Percentiles rank a stretch among this genome's conserved stretches.
Evolutionary conservation across 2,888 invertebrate species (phyloP).

Genomic region (Athrips mouffetella): DNA sequence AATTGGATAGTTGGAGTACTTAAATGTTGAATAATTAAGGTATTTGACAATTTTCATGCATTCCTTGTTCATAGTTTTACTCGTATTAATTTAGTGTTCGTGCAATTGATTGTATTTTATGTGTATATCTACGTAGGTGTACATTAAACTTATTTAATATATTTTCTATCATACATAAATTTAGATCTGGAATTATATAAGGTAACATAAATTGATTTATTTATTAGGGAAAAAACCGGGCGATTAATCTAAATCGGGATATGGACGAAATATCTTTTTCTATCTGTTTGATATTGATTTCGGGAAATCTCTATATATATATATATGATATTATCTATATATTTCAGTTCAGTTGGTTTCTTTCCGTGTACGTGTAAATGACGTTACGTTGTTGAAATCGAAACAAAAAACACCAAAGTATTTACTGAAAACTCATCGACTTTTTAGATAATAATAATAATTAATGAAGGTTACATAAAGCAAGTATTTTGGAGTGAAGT

Average conservation of each 20-base stretch:
- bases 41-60: slow-evolving; percentile 53
- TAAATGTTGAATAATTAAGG: slow-evolving; percentile 47
- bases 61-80: slow-evolving; percentile 60
- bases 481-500: slow-evolving; percentile 68
- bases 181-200: slow-evolving; percentile 10
- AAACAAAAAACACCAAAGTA: slow-evolving; percentile 76
- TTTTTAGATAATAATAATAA: slow-evolving; percentile 75
- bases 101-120: slow-evolving; percentile 71
- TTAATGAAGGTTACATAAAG: slow-evolving; percentile 52
- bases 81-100: slow-evolving; percentile 68
- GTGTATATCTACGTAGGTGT: slow-evolving; percentile 57
- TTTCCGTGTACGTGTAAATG: slow-evolving; percentile 23
- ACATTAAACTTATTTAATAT: slow-evolving; percentile 57
- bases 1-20: slow-evolving; percentile 47
- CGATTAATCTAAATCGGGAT: slow-evolving; percentile 42
- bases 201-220: slow-evolving; percentile 62
- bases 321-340: too few relatives aligned
- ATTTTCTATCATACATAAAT: slow-evolving; percentile 23
- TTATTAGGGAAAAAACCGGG: slow-evolving; percentile 69
- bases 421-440: slow-evolving; percentile 73
- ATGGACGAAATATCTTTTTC: slow-evolving; percentile 32
- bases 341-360: slow-evolving; percentile 24
- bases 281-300: neutral
- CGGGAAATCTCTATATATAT: too few relatives aligned
- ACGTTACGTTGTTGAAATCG: slow-evolving; percentile 52